phyloP scores from a whole-genome alignment of 2,113 vertebrate species.

The Perccottus glenii region DNA sequence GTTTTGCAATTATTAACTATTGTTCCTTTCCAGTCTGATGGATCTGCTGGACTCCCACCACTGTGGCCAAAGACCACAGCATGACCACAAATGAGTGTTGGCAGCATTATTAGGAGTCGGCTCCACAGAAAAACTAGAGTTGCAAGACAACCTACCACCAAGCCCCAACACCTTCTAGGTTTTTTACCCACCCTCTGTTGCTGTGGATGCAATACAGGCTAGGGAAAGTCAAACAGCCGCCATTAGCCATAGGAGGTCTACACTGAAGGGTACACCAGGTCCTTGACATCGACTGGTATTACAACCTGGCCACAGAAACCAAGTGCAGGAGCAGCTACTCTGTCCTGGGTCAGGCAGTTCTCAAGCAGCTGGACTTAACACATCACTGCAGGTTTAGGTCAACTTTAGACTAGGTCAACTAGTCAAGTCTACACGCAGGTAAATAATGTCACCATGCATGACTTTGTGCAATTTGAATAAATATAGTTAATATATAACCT shows the following conservation, averaged over 20 bases:
- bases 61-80: not conserved
- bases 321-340: not conserved
- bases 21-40: not conserved
- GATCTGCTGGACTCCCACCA: not conserved
- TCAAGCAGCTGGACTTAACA: not conserved
- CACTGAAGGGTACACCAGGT: not conserved
- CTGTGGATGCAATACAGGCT: not conserved
- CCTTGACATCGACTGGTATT: not conserved
- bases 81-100: too few species aligned
- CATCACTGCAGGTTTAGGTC: not conserved
- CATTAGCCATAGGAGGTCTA: not conserved
- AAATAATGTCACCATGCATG: too few species aligned
- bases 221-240: not conserved
- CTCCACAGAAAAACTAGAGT: not conserved
- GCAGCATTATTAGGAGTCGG: not conserved
- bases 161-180: not conserved
- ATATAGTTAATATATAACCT: too few species aligned
- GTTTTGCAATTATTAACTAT: not conserved
- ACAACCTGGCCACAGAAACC: not conserved
- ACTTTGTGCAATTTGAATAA: too few species aligned
- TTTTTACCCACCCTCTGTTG: not conserved
- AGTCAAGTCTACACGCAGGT: too few species aligned
- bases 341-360: not conserved
- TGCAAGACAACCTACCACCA: not conserved
- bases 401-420: too few species aligned